These are phyloP conservation scores for Sebastes diaconus DNA, from an alignment of 2,797 vertebrate genomes.

Conservation along the genomic window DNA sequence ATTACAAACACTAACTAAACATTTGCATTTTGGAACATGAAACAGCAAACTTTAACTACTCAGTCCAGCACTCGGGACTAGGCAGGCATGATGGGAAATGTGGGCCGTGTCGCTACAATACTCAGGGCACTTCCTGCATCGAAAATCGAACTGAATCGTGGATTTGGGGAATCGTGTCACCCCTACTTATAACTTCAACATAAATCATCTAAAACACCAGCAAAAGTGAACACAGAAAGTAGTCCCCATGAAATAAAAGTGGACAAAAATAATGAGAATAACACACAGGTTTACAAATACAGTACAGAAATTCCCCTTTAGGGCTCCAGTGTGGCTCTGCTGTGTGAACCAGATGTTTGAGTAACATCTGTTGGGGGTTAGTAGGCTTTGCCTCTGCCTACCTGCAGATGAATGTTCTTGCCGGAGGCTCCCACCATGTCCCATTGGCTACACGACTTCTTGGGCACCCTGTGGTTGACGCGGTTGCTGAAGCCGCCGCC, in stretches of 20 bases:
- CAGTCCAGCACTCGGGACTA: no score
- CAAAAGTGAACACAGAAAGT: neutral
- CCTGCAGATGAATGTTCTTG: conserved; percentile 75
- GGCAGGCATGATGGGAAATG: no score
- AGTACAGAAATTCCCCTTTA: neutral
- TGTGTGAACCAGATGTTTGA: neutral
- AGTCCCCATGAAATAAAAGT: neutral
- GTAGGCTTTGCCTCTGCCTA: conserved; percentile 30
- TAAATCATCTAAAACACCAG: neutral
- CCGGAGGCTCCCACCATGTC: conserved; percentile 71
- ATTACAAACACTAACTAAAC: no score
- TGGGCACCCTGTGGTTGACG: conserved; percentile 54
- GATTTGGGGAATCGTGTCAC: no score
- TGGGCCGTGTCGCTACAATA: no score
- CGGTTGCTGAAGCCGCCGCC: conserved; percentile 44
- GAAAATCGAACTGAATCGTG: no score
- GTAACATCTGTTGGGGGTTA: neutral
- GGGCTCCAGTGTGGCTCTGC: neutral
- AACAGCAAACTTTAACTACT: no score
- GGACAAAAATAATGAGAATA: neutral
- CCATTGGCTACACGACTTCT: conserved; percentile 83
- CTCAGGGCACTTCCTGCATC: no score
- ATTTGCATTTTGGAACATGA: no score
- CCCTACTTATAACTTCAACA: neutral
- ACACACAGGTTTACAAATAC: neutral